A percentile compares a stretch with the other conserved stretches of the same genome.
Evolutionary conservation across 1,140 invertebrate genomes (phyloP).

Genomic region (Drosophila obscura): DNA sequence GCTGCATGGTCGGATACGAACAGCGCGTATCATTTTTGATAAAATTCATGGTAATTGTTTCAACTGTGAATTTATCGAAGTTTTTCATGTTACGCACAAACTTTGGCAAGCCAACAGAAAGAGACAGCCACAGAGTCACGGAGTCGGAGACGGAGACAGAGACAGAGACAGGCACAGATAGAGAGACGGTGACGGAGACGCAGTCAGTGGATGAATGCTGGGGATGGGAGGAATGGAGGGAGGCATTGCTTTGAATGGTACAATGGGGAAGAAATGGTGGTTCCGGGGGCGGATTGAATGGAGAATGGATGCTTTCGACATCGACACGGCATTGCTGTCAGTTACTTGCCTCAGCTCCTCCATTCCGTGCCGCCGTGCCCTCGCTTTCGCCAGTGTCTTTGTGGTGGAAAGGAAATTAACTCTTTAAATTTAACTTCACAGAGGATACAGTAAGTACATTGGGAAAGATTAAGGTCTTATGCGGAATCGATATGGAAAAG

Average conservation of each 20-base stretch:
- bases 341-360: slow-evolving; percentile 40
- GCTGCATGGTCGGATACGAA: slow-evolving; percentile 82
- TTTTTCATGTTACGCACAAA: slow-evolving; percentile 82
- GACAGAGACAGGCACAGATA: slow-evolving; percentile 1
- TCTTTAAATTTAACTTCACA: slow-evolving; percentile 55
- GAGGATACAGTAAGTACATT: too few species aligned
- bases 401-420: slow-evolving; percentile 50
- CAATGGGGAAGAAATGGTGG: slow-evolving; percentile 26
- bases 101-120: slow-evolving; percentile 50
- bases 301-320: slow-evolving; percentile 50
- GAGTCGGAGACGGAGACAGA: slow-evolving; percentile 18
- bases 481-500: not conserved
- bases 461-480: not conserved
- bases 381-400: not conserved
- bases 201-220: not conserved
- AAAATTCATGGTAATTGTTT: slow-evolving; percentile 83
- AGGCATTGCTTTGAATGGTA: slow-evolving; percentile 57
- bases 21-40: slow-evolving; percentile 81
- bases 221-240: not conserved
- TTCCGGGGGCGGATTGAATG: slow-evolving; percentile 39
- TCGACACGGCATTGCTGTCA: slow-evolving; percentile 56
- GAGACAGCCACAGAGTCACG: slow-evolving; percentile 18
- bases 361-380: not conserved
- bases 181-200: not conserved
- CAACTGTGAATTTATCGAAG: slow-evolving; percentile 83